Base-by-base conservation (phyloP, 2,888 invertebrate genomes). In the Lasioglossum villosulum region DNA sequence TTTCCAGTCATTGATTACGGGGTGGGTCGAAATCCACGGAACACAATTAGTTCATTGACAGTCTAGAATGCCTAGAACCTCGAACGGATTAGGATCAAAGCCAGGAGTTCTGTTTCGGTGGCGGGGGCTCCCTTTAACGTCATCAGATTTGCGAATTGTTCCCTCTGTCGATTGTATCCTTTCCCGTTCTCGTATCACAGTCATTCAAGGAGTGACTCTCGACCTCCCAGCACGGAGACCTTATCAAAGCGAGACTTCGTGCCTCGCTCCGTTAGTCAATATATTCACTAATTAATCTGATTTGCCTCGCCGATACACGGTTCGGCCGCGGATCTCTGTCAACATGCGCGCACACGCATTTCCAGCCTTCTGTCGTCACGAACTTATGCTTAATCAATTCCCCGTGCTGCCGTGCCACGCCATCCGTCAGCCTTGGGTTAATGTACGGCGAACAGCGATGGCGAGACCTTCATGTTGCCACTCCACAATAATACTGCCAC, bases 261-360 rank as follows among this genome's bases (percentile, higher is more conserved):
- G 88, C 83, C 68, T 74, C 77, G 76, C 88, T 89, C 86, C 90
- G 85, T 91, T 89, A 84, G 86, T 80, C 77, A 14, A 68, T 74
- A 68, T 78, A 84, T 82, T 89, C 83, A 75, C 76, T 92, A 90
- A 92, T 92, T 91, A 92, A 92, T 92, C 82, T 90, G 88, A 91
- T 91, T 86, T 86, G 84, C 82, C 80, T 84, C 68, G 74, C 70
- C 84, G 88, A 88, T 87, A 86, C 82, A 82, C 78, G 45, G 59
- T 39, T 52, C 72, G 52, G 63, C 45, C 71, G 76, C 78, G 72
- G 74, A 80, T 80, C 75, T 37, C 83, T 78, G 86, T 89, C 90
- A 73, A 78, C 84, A 80, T 27, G 79, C 76, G 63, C 63, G 70
- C 56, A 75, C 87, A 90, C 88, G 90, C 90, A 78, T 86, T 88